Base-by-base conservation (phyloP, 2,113 vertebrate genomes). In the Quiscalus mexicanus region DNA sequence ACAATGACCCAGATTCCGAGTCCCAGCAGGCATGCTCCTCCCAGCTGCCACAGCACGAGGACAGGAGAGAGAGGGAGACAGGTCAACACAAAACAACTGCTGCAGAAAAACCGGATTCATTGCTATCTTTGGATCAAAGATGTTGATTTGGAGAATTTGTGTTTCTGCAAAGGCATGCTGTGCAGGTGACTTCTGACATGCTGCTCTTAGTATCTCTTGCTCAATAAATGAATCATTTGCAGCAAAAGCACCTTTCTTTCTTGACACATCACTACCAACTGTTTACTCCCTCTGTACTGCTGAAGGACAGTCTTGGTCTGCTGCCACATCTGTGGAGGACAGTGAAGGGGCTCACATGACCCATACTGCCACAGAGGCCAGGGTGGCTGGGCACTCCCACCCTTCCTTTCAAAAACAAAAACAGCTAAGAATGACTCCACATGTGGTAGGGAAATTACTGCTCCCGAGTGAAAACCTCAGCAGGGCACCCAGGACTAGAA, bases 1-100 rank as follows among this genome's bases (percentile, higher is more conserved):
- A 99, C 97, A 58, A 99, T 96, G 96, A 99, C 99, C 99, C 99
- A 99, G 62, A 98, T 98, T 19, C 99, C 99, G 1, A 99, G 83
- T 22, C 98, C 98, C 55, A 99, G 98, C 90, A 99, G 98, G 96
- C 99, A 98, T 2, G 98, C 97, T 62, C 99, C 99, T 4, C 99
- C 99, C 81, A 99, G 98, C 99, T 99, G 97, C 44, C 79, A 85
- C 1, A 12, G 45, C 70, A 84, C 24, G 9, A 45, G 27, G 39
- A 86, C 24, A 63, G 41, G 69, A 79, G 42, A 77, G 25, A 33
- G 33, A n/a, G 25, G 3, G 6, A 62, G 55, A 53, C 0, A 20
- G 15, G 37, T 64, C 49, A 82, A 2, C 53, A 35, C 28, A 25
- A 55, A 83, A 42, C 47, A 85, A 28, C 49, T 30, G 27, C 44